A percentile compares a stretch with the other conserved stretches of the same genome.
phyloP scores from a whole-genome alignment of 2,797 vertebrate genomes.

The Sebastes flavidus region DNA sequence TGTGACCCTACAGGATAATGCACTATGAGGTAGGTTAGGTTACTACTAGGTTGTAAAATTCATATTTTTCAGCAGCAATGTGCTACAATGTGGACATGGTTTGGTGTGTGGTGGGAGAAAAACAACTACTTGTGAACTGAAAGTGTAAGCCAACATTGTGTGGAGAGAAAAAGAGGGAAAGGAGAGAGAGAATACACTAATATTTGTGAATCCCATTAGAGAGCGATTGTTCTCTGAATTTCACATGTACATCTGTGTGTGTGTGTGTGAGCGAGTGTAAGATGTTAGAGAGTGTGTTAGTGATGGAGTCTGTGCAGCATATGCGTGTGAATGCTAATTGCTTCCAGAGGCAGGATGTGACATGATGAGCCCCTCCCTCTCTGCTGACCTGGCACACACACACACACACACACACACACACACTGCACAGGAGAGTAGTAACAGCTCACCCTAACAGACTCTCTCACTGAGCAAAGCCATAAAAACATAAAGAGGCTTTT shows the following conservation, averaged over 20 bases:
- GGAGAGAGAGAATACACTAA: neutral
- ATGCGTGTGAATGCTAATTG: slow-evolving; percentile 79
- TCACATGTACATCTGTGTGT: neutral
- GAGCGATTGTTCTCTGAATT: neutral
- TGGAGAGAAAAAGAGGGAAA: neutral
- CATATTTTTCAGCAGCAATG: neutral
- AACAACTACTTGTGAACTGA: neutral
- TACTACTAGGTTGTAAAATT: neutral
- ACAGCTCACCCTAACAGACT: slow-evolving; percentile 62
- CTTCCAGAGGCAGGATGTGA: slow-evolving; percentile 80
- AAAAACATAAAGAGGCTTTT: slow-evolving; percentile 70
- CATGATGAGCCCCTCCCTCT: slow-evolving; percentile 67
- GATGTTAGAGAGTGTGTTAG: slow-evolving; percentile 1
- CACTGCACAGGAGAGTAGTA: slow-evolving; percentile 59
- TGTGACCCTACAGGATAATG: too few species aligned
- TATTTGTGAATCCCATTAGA: slow-evolving; percentile 20
- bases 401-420: slow-evolving; percentile 32
- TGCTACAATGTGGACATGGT: neutral
- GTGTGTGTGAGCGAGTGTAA: slow-evolving; percentile 3
- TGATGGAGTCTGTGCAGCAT: slow-evolving; percentile 49
- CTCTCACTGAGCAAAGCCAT: slow-evolving; percentile 57
- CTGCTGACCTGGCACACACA: slow-evolving; percentile 70
- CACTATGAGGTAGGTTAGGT: neutral
- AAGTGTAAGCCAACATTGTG: neutral
- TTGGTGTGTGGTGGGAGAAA: neutral